Evolutionary conservation across 2,888 invertebrate genomes (phyloP), one percentile per base, ranked within the genome.

Genomic region (Synergus umbraculus): DNA sequence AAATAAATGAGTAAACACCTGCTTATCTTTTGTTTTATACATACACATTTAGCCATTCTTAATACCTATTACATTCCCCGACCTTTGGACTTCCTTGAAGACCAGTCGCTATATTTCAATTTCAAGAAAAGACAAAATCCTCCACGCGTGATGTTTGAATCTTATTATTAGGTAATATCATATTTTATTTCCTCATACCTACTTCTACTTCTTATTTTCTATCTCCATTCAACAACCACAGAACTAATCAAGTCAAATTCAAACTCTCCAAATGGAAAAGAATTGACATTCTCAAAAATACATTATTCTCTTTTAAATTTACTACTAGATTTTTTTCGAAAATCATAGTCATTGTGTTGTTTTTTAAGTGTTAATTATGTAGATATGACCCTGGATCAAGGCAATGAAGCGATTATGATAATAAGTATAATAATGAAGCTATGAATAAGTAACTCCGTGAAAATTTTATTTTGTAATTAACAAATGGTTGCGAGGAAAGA

Each of bases 381-480:
- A 73, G 73, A 54, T 37, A 49, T 73, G 54, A 73, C 73, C 54
- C 73, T 73, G 73, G 73, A 73, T 73, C 73, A 73, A 54, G 73
- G 54, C n/a, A 54, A 54, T 73, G 54, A 73, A 73, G 54, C 49
- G 49, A 73, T 73, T 73, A 73, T 73, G 73, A 49, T 54, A 73
- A 73, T 73, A 37, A 73, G 73, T 54, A 54, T 54, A 54, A 54
- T 73, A 29, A 49, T 49, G 37, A 29, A 73, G 73, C 37, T 73
- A 54, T 73, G 49, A 29, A 73, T 73, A 73, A 37, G 29, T 46
- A 12, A 37, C 0, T 22, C 37, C 18, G 49, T 73, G 29, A 73
- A 73, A 73, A 54, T 54, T 54, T 29, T 15, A n/a, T 49, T 73
- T 73, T 29, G 9, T 15, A 73, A 73, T 15, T 29, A 29, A 12